Conservation (phyloP, 2,797 vertebrate species). For the Antennarius maculatus region DNA sequence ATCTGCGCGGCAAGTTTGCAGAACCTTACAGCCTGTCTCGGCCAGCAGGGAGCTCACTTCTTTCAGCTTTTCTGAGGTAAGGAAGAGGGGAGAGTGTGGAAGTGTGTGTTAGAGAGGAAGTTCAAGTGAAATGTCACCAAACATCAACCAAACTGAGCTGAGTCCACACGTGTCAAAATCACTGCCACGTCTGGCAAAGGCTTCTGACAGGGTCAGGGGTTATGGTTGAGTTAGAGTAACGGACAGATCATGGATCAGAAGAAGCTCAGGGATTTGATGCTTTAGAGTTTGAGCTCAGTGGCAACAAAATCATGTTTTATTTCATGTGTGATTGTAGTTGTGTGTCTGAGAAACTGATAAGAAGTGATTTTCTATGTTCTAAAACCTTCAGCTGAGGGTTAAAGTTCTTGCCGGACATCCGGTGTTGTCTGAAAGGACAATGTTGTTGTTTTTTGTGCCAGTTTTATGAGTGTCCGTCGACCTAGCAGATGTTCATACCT, state of each 20-base stretch:
- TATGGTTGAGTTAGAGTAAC: background rate
- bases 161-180: constrained; percentile 57
- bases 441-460: constrained; percentile 47
- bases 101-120: constrained; percentile 37
- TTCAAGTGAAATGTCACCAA: constrained; percentile 45
- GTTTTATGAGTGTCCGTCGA: constrained; percentile 44
- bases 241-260: background rate
- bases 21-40: constrained; percentile 83
- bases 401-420: background rate
- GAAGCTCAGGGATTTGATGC: background rate
- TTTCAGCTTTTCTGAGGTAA: constrained; percentile 89
- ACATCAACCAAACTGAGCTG: constrained; percentile 32
- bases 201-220: constrained; percentile 26
- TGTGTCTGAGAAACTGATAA: constrained; percentile 11
- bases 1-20: constrained; percentile 81
- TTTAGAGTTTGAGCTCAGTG: constrained; percentile 7
- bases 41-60: constrained; percentile 86
- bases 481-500: constrained; percentile 36
- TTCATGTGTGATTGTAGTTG: constrained; percentile 6
- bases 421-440: background rate
- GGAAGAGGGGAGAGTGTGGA: constrained; percentile 50
- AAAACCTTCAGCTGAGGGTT: background rate
- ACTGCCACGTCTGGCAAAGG: constrained; percentile 39
- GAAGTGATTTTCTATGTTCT: background rate
- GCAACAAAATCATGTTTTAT: constrained; percentile 3